A percentile compares a stretch with the other conserved stretches of the same genome.
Evolutionary conservation across 2,113 vertebrate species (phyloP).

Genomic region (Toxotes chatareus): DNA sequence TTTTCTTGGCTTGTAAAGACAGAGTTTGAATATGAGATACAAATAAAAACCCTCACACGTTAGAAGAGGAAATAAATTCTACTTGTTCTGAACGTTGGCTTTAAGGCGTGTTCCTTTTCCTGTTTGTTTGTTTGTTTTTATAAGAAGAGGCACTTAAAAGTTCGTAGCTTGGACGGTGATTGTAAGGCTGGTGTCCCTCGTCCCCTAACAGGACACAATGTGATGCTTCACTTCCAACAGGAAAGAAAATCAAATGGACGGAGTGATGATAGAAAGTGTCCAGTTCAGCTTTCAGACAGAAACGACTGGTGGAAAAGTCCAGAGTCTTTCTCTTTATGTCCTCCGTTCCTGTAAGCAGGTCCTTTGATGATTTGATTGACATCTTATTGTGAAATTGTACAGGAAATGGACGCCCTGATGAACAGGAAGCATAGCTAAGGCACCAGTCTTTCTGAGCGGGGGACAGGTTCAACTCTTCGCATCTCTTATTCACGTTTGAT

Average conservation of each 20-base stretch:
- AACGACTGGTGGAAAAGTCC: not conserved
- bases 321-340: not conserved
- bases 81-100: not conserved
- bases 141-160: constrained; percentile 62
- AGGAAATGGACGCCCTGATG: constrained; percentile 11
- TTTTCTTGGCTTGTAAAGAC: not conserved
- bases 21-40: not conserved
- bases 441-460: constrained; percentile 57
- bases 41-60: not conserved
- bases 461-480: constrained; percentile 45
- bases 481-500: constrained; percentile 38
- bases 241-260: not conserved
- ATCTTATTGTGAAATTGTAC: not conserved
- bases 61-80: not conserved
- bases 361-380: constrained; percentile 28
- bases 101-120: not conserved
- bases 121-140: not conserved
- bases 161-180: constrained; percentile 32
- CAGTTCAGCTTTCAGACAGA: not conserved
- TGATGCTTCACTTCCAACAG: constrained; percentile 23
- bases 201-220: constrained; percentile 27
- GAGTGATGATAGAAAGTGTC: not conserved
- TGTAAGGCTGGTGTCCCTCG: constrained; percentile 31
- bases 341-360: not conserved
- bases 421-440: constrained; percentile 61